Evolutionary conservation across 2,797 vertebrate genomes (phyloP), one percentile per base, ranked within the genome.

Genomic region (Phataginus tetradactyla): DNA sequence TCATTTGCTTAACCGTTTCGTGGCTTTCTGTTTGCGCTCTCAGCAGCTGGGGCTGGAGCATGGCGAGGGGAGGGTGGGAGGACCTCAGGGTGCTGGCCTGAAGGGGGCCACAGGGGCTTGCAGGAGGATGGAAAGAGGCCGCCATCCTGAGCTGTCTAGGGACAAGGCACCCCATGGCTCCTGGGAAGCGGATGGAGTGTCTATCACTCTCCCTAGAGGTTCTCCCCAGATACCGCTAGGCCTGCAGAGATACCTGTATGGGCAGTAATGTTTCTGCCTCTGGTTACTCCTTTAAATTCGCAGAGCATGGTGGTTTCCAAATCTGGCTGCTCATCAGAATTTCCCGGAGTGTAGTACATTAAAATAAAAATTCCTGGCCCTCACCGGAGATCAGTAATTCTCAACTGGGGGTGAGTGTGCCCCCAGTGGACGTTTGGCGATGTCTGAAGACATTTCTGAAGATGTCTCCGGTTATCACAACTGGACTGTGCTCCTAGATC

Each of bases 101-200:
- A 45, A 63, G n/a, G 45, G 4, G 29, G 53, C 3, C 2, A 59
- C 17, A 37, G 1, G 25, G 3, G 5, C 42, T 13, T 64, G 55
- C 42, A 34, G 0, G 0, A 10, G 51, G 53, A 37, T 1, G 17
- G 68, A 23, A 42, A 39, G 59, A 51, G 37, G 27, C 0, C 29
- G 34, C 27, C 49, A 39, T 27, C 42, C 14, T 4, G 37, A 32
- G 34, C 1, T 45, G 39, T 53, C 13, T 6, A 49, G 68, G 53
- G 14, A 12, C 9, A 2, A 53, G 83, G 20, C 14, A 18, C 9
- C 12, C 64, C 0, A 0, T 29, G 59, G n/a, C 29, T 77, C 68
- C 3, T 0, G 25, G 34, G 27, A 74, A 68, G 49, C 55, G 53
- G 78, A 45, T 5, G 68, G 34, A 42, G 25, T 42, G 51, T 21